Percentiles rank a stretch among this genome's conserved stretches.
Conservation (phyloP, 2,113 vertebrate genomes). For the Carlito syrichta region DNA sequence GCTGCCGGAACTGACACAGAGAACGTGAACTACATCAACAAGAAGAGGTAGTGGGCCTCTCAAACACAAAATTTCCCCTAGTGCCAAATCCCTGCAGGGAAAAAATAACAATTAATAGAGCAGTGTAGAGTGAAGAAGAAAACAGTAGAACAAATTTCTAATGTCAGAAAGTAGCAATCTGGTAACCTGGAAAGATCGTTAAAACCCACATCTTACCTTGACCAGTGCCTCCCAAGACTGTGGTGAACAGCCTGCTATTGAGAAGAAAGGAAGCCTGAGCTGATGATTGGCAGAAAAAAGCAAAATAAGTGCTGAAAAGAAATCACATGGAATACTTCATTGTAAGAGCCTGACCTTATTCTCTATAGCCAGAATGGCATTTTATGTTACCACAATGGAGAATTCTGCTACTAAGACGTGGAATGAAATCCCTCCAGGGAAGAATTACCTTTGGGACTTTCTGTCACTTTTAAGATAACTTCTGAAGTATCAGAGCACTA, state of each 20-base stretch:
- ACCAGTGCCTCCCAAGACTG: not conserved
- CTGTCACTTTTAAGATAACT: not conserved
- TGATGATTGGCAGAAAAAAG: not conserved
- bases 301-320: not conserved
- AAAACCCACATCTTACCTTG: not conserved
- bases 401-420: not conserved
- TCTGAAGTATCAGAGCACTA: not conserved
- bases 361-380: not conserved
- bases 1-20: not conserved
- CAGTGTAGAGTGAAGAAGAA: not conserved
- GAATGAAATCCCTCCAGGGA: not conserved
- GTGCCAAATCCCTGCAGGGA: not conserved
- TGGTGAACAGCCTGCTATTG: not conserved
- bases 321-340: not conserved
- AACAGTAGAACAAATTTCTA: not conserved
- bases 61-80: not conserved
- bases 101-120: not conserved
- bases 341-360: not conserved
- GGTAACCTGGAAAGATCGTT: not conserved
- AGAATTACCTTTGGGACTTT: not conserved
- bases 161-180: not conserved
- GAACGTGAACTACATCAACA: fast-evolving
- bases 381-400: not conserved
- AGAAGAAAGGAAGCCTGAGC: not conserved
- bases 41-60: not conserved